Base-by-base conservation (phyloP, 2,797 vertebrate genomes). In the Moxostoma hubbsi region DNA sequence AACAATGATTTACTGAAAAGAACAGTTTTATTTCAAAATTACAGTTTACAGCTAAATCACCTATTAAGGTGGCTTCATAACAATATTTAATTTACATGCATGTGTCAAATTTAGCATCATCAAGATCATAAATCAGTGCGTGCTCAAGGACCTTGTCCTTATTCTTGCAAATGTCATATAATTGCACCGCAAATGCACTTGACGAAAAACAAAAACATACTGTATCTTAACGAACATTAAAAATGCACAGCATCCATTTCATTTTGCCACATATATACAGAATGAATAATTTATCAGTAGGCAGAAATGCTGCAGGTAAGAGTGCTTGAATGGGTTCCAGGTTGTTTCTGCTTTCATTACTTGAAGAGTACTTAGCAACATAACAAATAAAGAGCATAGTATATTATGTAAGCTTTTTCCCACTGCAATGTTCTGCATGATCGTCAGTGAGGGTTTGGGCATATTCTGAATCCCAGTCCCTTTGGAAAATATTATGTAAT, bases 391-490 rank as follows among this genome's bases (percentile, higher is more conserved):
- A 76, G 15, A 64, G 11, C 12, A 75, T 24, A 73, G 45, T 58
- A 16, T 59, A 68, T 81, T 62, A 82, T 46, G 18, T 49, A 79
- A 63, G 73, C 47, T 18, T 43, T 4, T 43, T 62, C 77, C 77
- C 83, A 13, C 63, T 7, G 83, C 89, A 91, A 67, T 65, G 79
- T 24, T 91, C 55, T n/a, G 57, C 58, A 3, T 85, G 84, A 36
- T 83, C 83, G 0, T 77, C 43, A 0, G 81, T 61, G 1, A 94
- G 91, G 0, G 50, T 0, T 18, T 57, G 45, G 62, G 89, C 62
- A 24, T 91, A 90, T 0, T 51, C 0, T 0, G 93, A 93, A 11
- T 9, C 77, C 94, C 94, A 94, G 89, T 94, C 93, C 46, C 90
- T 86, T 75, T 89, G 84, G 85, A 95, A 95, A 59, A 96, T 88